Evolutionary conservation across 2,113 vertebrate genomes (phyloP), one percentile per base, ranked within the genome.

Genomic region (Hucho hucho): DNA sequence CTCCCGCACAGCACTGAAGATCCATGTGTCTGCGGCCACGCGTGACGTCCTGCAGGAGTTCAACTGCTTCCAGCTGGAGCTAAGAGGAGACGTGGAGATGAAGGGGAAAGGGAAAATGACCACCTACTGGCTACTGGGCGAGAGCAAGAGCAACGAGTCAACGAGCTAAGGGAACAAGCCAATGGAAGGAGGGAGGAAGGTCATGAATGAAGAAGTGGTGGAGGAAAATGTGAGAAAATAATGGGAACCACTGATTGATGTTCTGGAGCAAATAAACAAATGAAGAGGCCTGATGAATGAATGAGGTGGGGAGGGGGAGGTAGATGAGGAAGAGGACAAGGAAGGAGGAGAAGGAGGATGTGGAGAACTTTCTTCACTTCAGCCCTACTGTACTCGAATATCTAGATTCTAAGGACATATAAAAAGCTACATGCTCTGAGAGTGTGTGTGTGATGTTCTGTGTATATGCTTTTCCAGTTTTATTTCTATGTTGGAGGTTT

Each of bases 21-120:
- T 97, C 75, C 95, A 97, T 18, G 87, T 96, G 77, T 97, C 96
- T 0, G 92, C 93, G 12, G 94, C 94, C 6, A 96, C 96, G 6
- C 89, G 88, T 20, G 84, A 88, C 0, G 92, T 95, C n/a, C 89
- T 97, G 82, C 91, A 93, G 77, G 95, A 96, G 74, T 95, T 96
- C 1, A 87, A 91, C 65, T 91, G 93, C 75, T 97, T 97, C 9
- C 90, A 93, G 76, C 86, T 97, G 82, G 92, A 96, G 84, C 91
- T 94, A 53, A 81, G 96, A 71, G 96, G 96, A 4, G 95, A 96
- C 1, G 89, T 97, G 16, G 94, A 97, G 87, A 93, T 97, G 92
- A 97, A 97, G 90, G 95, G 96, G 5, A 97, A 96, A 82, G 96
- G 96, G n/a, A 90, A 87, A 67, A 92, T 96, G 86, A 93, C 90